These are phyloP conservation scores for Aradophagus sp. DNA, from an alignment of 1,140 invertebrate genomes.

Conservation along the genomic window DNA sequence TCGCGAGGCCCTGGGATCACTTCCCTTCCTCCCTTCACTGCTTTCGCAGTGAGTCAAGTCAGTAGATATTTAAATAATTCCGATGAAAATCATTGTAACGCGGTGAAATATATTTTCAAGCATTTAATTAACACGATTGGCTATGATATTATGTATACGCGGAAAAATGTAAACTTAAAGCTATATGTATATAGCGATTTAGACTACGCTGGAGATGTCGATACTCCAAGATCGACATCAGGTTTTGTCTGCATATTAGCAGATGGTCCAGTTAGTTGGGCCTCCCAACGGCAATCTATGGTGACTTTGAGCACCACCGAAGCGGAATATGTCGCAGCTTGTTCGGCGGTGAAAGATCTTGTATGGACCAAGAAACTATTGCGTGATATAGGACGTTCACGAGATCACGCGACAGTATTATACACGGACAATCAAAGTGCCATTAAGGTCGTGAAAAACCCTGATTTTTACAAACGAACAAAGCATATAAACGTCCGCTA, in stretches of 20 bases:
- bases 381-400: not conserved
- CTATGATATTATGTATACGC: constrained; percentile 21
- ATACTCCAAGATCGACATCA: constrained; percentile 18
- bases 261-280: constrained; percentile 24
- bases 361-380: constrained; percentile 36
- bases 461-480: constrained; percentile 61
- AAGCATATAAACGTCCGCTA: constrained; percentile 70
- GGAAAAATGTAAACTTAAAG: not conserved
- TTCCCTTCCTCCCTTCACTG: constrained; percentile 8
- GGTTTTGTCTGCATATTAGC: constrained; percentile 10
- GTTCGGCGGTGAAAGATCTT: constrained; percentile 24
- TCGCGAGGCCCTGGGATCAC: constrained; percentile 9
- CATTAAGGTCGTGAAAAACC: constrained; percentile 66
- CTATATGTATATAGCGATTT: constrained; percentile 12
- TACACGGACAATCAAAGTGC: constrained; percentile 40
- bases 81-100: constrained; percentile 1
- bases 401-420: not conserved
- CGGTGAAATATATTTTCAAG: constrained; percentile 10
- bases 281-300: constrained; percentile 22
- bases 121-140: constrained; percentile 47
- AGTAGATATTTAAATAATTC: constrained; percentile 2
- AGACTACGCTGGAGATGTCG: constrained; percentile 29
- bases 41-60: not conserved
- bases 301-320: constrained; percentile 36
- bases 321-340: constrained; percentile 37